Evolutionary conservation across 23 tunicate genomes (phyloP).

Genomic region (Phallusia fumigata): DNA sequence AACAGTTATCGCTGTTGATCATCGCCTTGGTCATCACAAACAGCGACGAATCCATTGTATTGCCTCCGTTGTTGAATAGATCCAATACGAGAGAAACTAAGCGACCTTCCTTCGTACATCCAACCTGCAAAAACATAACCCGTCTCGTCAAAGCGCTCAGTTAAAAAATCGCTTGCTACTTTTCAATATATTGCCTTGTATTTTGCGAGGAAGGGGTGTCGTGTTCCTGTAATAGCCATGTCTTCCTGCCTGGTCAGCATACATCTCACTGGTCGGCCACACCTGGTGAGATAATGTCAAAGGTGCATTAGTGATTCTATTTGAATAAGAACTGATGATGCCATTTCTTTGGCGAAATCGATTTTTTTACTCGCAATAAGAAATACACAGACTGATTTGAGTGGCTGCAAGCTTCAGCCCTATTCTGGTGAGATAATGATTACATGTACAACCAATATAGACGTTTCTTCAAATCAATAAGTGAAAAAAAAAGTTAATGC

Average conservation of each 20-base stretch:
- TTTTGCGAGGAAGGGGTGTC: conserved; percentile 47
- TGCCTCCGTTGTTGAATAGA: conserved; percentile 43
- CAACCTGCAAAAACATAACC: conserved; percentile 40
- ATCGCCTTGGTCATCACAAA: conserved; percentile 10
- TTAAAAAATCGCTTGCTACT: too few species aligned
- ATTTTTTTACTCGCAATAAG: too few species aligned
- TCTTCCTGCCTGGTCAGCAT: conserved; percentile 52
- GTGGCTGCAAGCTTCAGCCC: too few species aligned
- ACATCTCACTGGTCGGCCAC: conserved; percentile 51
- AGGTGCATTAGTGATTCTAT: too few species aligned
- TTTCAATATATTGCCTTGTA: conserved; percentile 51
- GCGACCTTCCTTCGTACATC: conserved; percentile 24
- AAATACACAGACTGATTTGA: too few species aligned
- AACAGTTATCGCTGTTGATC: conserved; percentile 22
- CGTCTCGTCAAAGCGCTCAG: neutral
- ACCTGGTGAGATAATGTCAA: neutral
- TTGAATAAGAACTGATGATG: too few species aligned
- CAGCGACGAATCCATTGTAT: conserved; percentile 22
- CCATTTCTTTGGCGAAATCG: too few species aligned
- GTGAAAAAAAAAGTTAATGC: too few species aligned
- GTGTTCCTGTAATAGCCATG: conserved; percentile 47
- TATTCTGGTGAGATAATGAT: too few species aligned
- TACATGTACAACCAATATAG: too few species aligned
- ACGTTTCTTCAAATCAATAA: too few species aligned
- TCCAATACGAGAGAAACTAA: conserved; percentile 15